phyloP scores from a whole-genome alignment of 1,140 invertebrate genomes.

The Coptotermes formosanus region DNA sequence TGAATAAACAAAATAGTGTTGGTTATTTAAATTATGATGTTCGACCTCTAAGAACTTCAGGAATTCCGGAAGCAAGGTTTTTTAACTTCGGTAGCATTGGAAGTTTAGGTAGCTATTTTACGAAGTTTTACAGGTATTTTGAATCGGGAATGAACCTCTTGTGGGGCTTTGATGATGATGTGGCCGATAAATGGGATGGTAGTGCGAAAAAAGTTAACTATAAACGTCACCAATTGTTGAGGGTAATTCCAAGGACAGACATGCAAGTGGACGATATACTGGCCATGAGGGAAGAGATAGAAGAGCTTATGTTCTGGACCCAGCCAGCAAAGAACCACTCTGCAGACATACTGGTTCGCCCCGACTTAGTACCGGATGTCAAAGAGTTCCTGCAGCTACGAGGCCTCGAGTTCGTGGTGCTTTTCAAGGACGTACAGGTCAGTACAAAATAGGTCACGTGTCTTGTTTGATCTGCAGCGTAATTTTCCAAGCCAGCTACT shows the following conservation, averaged over 20 bases:
- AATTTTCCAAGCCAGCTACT: neutral
- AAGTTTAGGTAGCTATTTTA: neutral
- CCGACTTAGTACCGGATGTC: conserved; percentile 59
- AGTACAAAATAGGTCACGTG: neutral
- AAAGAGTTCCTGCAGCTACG: conserved; percentile 62
- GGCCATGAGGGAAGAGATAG: conserved; percentile 45
- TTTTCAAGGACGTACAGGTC: conserved; percentile 74
- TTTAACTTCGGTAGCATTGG: neutral
- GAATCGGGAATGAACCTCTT: neutral
- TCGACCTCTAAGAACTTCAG: neutral
- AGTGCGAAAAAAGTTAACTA: conserved; percentile 42
- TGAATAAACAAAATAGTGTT: neutral
- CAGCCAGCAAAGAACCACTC: conserved; percentile 55
- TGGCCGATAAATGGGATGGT: neutral
- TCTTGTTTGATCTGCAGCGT: neutral
- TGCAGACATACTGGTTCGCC: conserved; percentile 69
- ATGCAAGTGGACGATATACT: conserved; percentile 42
- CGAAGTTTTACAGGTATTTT: neutral
- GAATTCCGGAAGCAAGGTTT: neutral
- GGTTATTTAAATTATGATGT: neutral
- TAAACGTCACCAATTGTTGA: conserved; percentile 47
- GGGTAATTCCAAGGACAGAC: conserved; percentile 43
- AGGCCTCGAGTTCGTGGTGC: conserved; percentile 63
- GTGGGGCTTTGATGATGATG: neutral
- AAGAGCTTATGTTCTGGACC: conserved; percentile 57